Evolutionary conservation across 2,888 invertebrate species (phyloP), one percentile per base, ranked within the genome.

Genomic region (Liopterus haemorrhoidalis): DNA sequence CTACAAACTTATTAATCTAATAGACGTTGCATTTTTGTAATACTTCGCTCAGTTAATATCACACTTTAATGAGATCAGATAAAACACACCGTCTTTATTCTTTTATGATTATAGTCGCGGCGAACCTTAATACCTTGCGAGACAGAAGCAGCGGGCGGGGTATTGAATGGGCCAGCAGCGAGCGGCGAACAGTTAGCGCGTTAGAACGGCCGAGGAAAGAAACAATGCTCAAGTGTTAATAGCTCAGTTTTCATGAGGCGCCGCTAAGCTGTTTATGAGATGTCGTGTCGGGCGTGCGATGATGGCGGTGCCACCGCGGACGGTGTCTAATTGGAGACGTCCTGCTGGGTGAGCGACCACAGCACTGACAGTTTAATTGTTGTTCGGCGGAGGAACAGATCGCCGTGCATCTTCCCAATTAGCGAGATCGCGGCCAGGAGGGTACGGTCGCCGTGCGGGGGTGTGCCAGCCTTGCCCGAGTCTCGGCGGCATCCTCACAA

Each of bases 81-180:
- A 46, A 50, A 48, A 46, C 50, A 43, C 47, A 46, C 38, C 46
- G 45, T 39, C 47, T 51, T 49, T 45, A 47, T 45, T 49, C 49
- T 49, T 52, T 52, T 52, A 52, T 49, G 46, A 52, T 48, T 49
- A 52, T 48, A 31, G 41, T 22, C 28, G 37, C 15, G 47, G 22
- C 30, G 30, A 22, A 15, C 21, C 36, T 20, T 21, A 14, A 16
- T 11, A 35, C 33, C 25, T 35, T 35, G 25, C 16, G 21, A 35
- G 14, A 20, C 31, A 12, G 24, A 12, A 31, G 2, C 30, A 40
- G 12, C 25, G 38, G 20, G 2, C 4, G 2, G 36, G 22, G 21
- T 20, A n/a, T n/a, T n/a, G n/a, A n/a, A n/a, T n/a, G n/a, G n/a
- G n/a, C n/a, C n/a, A n/a, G n/a, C n/a, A n/a, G n/a, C n/a, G n/a